Percentiles rank a stretch among this genome's conserved stretches.
Evolutionary conservation across 2,113 vertebrate genomes (phyloP).

Genomic region (Cebidichthys violaceus): DNA sequence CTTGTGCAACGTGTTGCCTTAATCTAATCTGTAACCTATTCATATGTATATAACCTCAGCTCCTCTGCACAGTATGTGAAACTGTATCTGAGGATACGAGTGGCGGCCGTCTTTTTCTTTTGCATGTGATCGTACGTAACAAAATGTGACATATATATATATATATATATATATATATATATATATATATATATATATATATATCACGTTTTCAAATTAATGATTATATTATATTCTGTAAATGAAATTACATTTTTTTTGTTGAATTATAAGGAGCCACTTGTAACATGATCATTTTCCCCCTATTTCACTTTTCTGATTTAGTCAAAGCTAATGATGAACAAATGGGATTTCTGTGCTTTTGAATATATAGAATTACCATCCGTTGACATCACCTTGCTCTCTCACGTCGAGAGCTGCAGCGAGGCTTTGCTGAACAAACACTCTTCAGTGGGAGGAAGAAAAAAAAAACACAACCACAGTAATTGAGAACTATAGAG

Average conservation of each 20-base stretch:
- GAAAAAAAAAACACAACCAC: not conserved
- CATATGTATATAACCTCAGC: not conserved
- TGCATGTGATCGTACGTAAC: not conserved
- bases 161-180: no score
- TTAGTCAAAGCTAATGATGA: not conserved
- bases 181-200: no score
- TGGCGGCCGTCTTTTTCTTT: not conserved
- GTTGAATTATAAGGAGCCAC: not conserved
- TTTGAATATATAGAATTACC: slow-evolving; percentile 3
- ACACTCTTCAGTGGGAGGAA: slow-evolving; percentile 2
- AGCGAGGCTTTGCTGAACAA: slow-evolving; percentile 12
- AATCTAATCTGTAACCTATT: not conserved
- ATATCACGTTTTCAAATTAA: not conserved
- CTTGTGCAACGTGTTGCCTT: not conserved
- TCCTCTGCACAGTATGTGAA: not conserved
- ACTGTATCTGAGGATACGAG: not conserved
- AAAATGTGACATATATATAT: no score
- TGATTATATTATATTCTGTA: not conserved
- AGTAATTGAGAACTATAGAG: not conserved
- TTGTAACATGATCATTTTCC: not conserved
- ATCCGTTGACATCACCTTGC: not conserved
- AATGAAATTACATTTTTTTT: not conserved
- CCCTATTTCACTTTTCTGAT: not conserved
- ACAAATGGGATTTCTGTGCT: not conserved
- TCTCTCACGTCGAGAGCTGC: not conserved